Base-by-base conservation (phyloP, 2,113 vertebrate genomes). In the Oncorhynchus keta region DNA sequence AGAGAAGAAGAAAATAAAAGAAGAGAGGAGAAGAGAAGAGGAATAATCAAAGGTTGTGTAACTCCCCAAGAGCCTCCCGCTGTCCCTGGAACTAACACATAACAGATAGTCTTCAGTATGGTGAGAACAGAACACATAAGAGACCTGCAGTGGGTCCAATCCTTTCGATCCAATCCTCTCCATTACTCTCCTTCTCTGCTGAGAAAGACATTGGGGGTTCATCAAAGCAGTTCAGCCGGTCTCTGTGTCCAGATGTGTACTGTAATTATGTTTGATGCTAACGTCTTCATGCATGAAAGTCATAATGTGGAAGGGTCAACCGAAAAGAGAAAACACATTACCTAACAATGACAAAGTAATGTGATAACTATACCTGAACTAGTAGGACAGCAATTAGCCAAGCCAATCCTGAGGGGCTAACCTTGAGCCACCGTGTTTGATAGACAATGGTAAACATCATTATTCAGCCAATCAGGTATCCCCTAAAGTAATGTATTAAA, bases 401-500 rank as follows among this genome's bases (percentile, higher is more conserved):
- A 51, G 49, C 14, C 51, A 55, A 55, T 16, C 51, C 51, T 55
- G 51, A 18, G 39, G 39, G 39, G 39, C 3, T 45, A 45, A 45
- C 39, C 39, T 45, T 45, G 39, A 57, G 68, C 57, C 45, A 39
- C 66, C 78, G 62, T 69, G 24, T 66, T 74, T 72, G 66, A 14
- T 16, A 72, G 26, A 74, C 26, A 77, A 75, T 70, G 74, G 75
- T 28, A 77, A 65, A 76, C 72, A 61, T 77, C 68, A 78, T 62
- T 45, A 79, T 64, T 76, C 74, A 72, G 61, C 12, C 48, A 68
- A 57, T 76, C 74, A 39, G 64, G 70, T 77, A 66, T 70, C 69
- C 73, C 66, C 74, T 72, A 22, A 78, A 80, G 74, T 75, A 78
- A 87, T 68, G 68, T 45, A 80, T 77, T 83, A 83, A 45, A 83